phyloP scores from a whole-genome alignment of 2,113 vertebrate genomes.

The Arothron firmamentum region DNA sequence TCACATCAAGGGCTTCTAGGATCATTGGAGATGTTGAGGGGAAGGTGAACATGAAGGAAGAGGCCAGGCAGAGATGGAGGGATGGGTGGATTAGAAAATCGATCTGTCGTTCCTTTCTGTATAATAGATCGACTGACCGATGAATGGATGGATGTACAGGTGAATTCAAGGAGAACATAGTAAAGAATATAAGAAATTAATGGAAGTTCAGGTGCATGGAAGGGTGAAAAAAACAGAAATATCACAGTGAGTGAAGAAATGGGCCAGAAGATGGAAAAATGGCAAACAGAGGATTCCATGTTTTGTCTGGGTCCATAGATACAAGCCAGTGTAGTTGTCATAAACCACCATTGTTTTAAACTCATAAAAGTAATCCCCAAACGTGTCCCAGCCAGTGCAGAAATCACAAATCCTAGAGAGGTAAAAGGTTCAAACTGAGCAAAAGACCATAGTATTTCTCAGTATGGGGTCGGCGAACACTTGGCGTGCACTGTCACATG shows the following conservation, averaged over 20 bases:
- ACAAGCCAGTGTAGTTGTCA: slow-evolving; percentile 31
- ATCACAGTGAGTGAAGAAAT: slow-evolving; percentile 5
- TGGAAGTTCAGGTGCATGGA: slow-evolving; percentile 23
- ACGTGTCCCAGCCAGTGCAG: slow-evolving; percentile 1
- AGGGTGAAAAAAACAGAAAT: slow-evolving; percentile 23
- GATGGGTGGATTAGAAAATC: slow-evolving; percentile 24
- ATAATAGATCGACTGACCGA: slow-evolving; percentile 39
- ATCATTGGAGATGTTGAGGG: slow-evolving; percentile 10
- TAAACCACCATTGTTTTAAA: slow-evolving; percentile 14
- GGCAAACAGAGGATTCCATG: slow-evolving; percentile 21
- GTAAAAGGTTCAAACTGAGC: neutral
- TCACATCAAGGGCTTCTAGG: slow-evolving; percentile 97
- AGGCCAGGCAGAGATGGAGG: slow-evolving; percentile 27
- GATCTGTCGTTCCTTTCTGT: slow-evolving; percentile 50
- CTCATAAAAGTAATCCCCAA: neutral
- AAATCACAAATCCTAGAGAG: slow-evolving; percentile 1
- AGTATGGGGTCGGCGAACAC: neutral
- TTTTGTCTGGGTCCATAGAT: slow-evolving; percentile 28
- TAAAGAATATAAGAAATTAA: slow-evolving; percentile 29
- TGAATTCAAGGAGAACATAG: slow-evolving; percentile 34
- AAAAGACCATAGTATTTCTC: neutral
- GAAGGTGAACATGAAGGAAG: slow-evolving; percentile 16
- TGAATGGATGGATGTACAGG: slow-evolving; percentile 49
- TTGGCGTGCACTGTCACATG: slow-evolving; percentile 1
- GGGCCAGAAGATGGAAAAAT: slow-evolving; percentile 11